Base-by-base conservation (phyloP, 1,140 invertebrate species). In the Batillaria attramentaria region DNA sequence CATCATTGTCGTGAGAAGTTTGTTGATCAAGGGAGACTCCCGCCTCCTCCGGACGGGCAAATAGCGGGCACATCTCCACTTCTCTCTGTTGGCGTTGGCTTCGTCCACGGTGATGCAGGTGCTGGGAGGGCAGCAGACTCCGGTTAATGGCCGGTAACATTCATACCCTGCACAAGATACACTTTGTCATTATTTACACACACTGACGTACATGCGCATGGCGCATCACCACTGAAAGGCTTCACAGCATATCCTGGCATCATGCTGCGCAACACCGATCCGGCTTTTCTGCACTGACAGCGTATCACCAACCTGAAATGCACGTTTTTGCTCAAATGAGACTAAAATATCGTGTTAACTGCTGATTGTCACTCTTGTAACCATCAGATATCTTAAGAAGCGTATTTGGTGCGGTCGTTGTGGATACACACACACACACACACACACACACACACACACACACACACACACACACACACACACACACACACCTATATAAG, bases 391-490 rank as follows among this genome's bases (percentile, higher is more conserved):
- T n/a, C n/a, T n/a, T n/a, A n/a, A n/a, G 24, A 62, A 62, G n/a
- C 10, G n/a, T 16, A 16, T 20, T 31, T 62, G 60, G 60, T 28
- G 16, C 57, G 31, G 24, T 60, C 8, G 31, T 28, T 8, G 31
- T 24, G 8, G 24, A 13, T 28, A 60, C 57, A 60, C 57, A 60
- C 57, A 60, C 57, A 60, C 57, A 60, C 8, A n/a, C 24, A 60
- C 57, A 60, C 57, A 60, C 57, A 60, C 8, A 13, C 57, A 60
- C 57, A 60, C 57, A 60, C 57, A 60, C 24, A n/a, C 57, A n/a
- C 57, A 24, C 57, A 60, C 57, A 28, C 8, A 8, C 57, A 28
- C 8, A 60, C 57, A 60, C 8, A 60, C 8, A 24, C 57, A 60
- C 57, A 60, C 24, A 60, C 24, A 28, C 57, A 60, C 57, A 24